Conservation (phyloP, 2,888 invertebrate genomes). For the Megastigmus dorsalis region DNA sequence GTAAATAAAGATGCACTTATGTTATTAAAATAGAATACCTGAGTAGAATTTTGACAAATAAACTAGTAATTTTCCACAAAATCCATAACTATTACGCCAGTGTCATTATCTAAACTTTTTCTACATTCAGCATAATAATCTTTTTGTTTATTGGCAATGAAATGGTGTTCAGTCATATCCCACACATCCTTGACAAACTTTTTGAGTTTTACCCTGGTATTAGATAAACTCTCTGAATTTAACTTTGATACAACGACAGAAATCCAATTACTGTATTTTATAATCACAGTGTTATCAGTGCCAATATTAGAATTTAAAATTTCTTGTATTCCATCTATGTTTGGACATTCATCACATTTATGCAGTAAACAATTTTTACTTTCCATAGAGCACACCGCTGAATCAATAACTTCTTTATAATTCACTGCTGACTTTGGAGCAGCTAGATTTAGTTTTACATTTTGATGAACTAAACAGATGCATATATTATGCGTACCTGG, state of each 20-base stretch:
- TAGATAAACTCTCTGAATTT: background rate
- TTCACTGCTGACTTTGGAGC: background rate
- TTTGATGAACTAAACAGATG: slow-evolving; percentile 34
- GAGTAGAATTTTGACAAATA: slow-evolving; percentile 42
- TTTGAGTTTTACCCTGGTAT: background rate
- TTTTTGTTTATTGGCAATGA: slow-evolving; percentile 22
- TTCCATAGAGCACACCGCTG: background rate
- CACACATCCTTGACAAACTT: slow-evolving; percentile 15
- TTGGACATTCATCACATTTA: background rate
- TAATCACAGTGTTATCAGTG: background rate
- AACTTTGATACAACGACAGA: background rate
- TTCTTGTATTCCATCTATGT: background rate
- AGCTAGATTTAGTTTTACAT: background rate
- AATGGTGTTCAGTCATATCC: slow-evolving; percentile 38
- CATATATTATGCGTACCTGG: slow-evolving; percentile 31
- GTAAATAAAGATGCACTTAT: slow-evolving; percentile 38
- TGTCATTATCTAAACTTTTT: slow-evolving; percentile 30
- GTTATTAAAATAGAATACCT: too few relatives aligned
- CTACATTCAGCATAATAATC: slow-evolving; percentile 17
- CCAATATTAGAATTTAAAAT: background rate
- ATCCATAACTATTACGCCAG: slow-evolving; percentile 42
- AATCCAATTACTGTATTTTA: slow-evolving; percentile 1
- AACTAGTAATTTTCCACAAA: slow-evolving; percentile 45
- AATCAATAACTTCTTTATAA: too few relatives aligned
- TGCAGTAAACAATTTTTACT: background rate